Evolutionary conservation across 2,888 invertebrate species (phyloP).

Genomic region (Oscheius sp.): DNA sequence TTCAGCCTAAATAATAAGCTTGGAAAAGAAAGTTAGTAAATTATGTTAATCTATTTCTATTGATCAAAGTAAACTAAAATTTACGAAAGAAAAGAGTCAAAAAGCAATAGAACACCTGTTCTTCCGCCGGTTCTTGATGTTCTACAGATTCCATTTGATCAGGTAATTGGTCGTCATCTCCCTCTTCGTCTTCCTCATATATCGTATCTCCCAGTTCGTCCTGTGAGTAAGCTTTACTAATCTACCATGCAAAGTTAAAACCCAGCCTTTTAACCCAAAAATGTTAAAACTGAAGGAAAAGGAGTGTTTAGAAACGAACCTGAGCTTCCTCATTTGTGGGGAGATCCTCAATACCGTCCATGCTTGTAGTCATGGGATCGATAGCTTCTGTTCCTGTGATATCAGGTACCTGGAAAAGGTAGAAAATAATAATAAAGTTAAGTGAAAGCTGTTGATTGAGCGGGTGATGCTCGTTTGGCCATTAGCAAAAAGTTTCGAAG

Average conservation of each 20-base stretch:
- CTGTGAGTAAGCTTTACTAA: slow-evolving; percentile 12
- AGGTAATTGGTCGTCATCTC: slow-evolving; percentile 29
- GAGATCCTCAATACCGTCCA: slow-evolving; percentile 69
- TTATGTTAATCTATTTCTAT: background rate
- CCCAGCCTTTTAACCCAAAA: no score
- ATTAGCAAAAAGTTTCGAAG: slow-evolving; percentile 17
- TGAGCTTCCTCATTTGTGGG: slow-evolving; percentile 61
- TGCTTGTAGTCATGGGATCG: slow-evolving; percentile 69
- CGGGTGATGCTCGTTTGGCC: slow-evolving; percentile 23
- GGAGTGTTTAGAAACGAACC: slow-evolving; percentile 30
- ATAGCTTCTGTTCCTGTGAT: slow-evolving; percentile 67
- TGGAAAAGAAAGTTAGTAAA: background rate
- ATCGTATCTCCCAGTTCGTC: slow-evolving; percentile 48
- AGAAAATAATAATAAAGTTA: background rate
- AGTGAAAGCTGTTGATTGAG: slow-evolving; percentile 6
- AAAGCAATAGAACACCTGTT: slow-evolving; percentile 21
- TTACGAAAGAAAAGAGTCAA: background rate
- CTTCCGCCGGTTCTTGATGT: slow-evolving; percentile 39
- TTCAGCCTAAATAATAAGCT: slow-evolving; percentile 5
- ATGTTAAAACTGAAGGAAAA: background rate
- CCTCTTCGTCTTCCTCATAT: slow-evolving; percentile 45
- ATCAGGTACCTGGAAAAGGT: slow-evolving; percentile 62
- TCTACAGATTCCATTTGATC: slow-evolving; percentile 52
- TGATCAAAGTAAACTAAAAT: background rate
- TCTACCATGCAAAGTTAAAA: slow-evolving; percentile 17